Percentiles rank a stretch among this genome's conserved stretches.
phyloP scores from a whole-genome alignment of 1,140 invertebrate species.

The Ceratina australensis region DNA sequence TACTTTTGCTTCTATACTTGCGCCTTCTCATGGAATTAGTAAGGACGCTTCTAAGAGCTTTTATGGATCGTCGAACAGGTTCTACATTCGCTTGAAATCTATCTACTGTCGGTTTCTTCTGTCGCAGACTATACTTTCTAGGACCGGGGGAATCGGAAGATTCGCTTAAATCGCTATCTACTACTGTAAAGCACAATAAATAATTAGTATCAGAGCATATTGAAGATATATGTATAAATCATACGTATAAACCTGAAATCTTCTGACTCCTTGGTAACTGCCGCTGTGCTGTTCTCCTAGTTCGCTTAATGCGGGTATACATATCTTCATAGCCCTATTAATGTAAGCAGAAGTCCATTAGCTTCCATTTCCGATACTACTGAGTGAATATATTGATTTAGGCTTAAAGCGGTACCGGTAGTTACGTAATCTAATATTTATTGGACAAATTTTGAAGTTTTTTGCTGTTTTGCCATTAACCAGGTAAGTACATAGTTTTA shows the following conservation, averaged over 20 bases:
- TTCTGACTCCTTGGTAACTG: constrained; percentile 75
- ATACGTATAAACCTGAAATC: constrained; percentile 61
- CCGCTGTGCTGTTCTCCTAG: constrained; percentile 76
- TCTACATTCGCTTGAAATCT: constrained; percentile 79
- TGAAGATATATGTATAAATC: not conserved
- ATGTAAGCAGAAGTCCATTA: constrained; percentile 15
- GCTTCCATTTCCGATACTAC: too few relatives aligned
- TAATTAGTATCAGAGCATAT: constrained; percentile 5
- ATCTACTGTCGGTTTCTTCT: constrained; percentile 80
- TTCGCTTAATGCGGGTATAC: constrained; percentile 83
- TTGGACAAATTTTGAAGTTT: too few relatives aligned
- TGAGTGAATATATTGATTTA: too few relatives aligned
- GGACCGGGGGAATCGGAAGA: constrained; percentile 76
- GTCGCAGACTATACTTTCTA: constrained; percentile 79
- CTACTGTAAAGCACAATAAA: constrained; percentile 51
- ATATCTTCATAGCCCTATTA: constrained; percentile 81
- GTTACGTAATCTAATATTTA: too few relatives aligned
- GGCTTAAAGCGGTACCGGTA: too few relatives aligned
- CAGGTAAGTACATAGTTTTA: too few relatives aligned
- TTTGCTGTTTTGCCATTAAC: too few relatives aligned
- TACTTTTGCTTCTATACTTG: constrained; percentile 75
- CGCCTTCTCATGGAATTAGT: constrained; percentile 76
- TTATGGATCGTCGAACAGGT: constrained; percentile 74
- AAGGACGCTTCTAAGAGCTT: constrained; percentile 75
- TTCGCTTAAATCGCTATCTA: constrained; percentile 76